Evolutionary conservation across 1,140 invertebrate species (phyloP).

Genomic region (Megathymus violae): DNA sequence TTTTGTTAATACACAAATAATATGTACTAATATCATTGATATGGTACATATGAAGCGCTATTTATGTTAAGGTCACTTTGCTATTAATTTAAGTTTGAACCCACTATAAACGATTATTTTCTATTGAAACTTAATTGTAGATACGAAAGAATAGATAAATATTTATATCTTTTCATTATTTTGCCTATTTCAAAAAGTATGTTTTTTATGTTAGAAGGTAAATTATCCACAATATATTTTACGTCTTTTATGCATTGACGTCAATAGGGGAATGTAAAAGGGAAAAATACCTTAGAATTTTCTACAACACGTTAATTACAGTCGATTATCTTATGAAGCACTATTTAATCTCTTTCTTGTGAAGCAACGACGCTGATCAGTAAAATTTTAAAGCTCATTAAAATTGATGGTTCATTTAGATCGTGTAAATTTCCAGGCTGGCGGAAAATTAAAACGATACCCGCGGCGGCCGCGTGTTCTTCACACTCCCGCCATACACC

Average conservation of each 20-base stretch:
- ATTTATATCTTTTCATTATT: too few species aligned
- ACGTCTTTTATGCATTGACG: constrained; percentile 1
- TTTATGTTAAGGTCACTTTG: too few species aligned
- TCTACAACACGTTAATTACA: constrained; percentile 18
- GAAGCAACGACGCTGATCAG: constrained; percentile 60
- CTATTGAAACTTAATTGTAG: too few species aligned
- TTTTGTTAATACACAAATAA: too few species aligned
- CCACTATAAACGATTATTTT: too few species aligned
- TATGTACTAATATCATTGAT: too few species aligned
- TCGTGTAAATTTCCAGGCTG: constrained; percentile 72
- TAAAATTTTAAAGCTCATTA: constrained; percentile 83
- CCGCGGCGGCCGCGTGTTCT: constrained; percentile 61
- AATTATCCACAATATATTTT: background rate
- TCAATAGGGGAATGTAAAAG: background rate
- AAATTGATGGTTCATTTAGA: constrained; percentile 80
- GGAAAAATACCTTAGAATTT: background rate
- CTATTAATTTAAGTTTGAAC: too few species aligned
- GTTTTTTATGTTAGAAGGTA: too few species aligned
- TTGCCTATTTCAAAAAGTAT: too few species aligned
- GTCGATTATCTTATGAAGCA: constrained; percentile 47
- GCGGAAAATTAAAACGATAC: constrained; percentile 83
- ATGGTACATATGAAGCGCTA: too few species aligned
- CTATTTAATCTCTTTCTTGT: constrained; percentile 42
- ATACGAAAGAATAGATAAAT: too few species aligned
- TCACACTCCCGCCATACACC: constrained; percentile 44